Evolutionary conservation across 2,888 invertebrate species (phyloP), one percentile per base, ranked within the genome.

Genomic region (Temnothorax rugatulus): DNA sequence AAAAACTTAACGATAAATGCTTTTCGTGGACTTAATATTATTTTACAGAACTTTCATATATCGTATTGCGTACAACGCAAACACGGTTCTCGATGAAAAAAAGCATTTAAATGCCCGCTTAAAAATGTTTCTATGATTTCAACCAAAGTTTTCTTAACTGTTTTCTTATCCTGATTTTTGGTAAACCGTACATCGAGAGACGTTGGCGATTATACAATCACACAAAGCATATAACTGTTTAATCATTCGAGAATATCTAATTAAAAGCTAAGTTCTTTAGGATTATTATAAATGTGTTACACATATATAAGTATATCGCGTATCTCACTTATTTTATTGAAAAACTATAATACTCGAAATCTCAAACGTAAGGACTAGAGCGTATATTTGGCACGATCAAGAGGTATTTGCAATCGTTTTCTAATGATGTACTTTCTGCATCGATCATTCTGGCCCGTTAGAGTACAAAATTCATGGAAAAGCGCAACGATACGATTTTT

Each of bases 321-420:
- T 71, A 47, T 47, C 9, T 64, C 13, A 15, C 13, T 73, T 75
- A 71, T 52, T 66, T 69, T 77, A 83, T 57, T 77, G 79, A 84
- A 74, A 84, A 84, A 84, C 52, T 83, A 85, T 85, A 84, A 79
- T 85, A 79, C 57, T 84, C 47, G 74, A 77, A 64, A 69, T 76
- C 81, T 86, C 82, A 50, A 87, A 89, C 79, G 77, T 88, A 88
- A 87, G 54, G 74, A 89, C 85, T 89, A 89, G 89, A 88, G 69
- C 74, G 11, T 86, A 86, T 85, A 71, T 91, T 91, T 91, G 91
- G 91, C 91, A 91, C 91, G 85, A 88, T 87, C 66, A 88, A 87
- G 91, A 91, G 91, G 91, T 91, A 91, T 90, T 88, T 86, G 85
- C 81, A 87, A 86, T 86, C 75, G 73, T 75, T 86, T 69, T 82